Base-by-base conservation (phyloP, 2,113 vertebrate species). In the Cichladusa arquata region DNA sequence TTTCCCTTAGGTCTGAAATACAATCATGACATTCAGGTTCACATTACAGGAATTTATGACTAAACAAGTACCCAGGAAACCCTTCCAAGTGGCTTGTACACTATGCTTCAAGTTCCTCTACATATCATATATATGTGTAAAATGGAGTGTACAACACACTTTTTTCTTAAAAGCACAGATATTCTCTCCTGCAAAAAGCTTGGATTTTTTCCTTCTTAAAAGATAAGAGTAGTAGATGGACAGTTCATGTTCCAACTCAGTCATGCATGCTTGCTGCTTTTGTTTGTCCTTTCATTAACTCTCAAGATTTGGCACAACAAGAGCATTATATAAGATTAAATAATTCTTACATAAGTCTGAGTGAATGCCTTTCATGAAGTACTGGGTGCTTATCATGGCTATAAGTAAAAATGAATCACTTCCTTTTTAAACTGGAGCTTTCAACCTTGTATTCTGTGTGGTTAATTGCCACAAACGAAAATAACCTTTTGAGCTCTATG, bases 341-440 rank as follows among this genome's bases (percentile, higher is more conserved):
- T 88, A 86, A 95, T 88, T 94, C 91, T 95, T 94, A 93, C 94
- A 70, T 83, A 94, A 95, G 91, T 94, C 82, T 61, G 51, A 92
- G 76, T 83, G 79, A 93, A 93, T 88, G 92, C 72, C 64, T 96
- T 90, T 88, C 80, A 88, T 88, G 80, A 81, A 90, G 62, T 64
- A 83, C 51, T 70, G 82, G 66, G 58, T 94, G 38, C 92, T 94
- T 88, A 90, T 80, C 54, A 29, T 60, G 90, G 79, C 85, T 92
- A 7, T 54, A 94, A 92, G 92, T 93, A 85, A 93, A 96, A 96
- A 96, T 94, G 71, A 95, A 95, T 95, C 82, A 96, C 82, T 96
- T 94, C 86, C 88, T 83, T 94, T 97, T 88, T 62, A 79, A 85
- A 90, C 1, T 11, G 73, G 50, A 88, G 88, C 85, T 94, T 88